Evolutionary conservation across 2,797 vertebrate genomes (phyloP), one percentile per base, ranked within the genome.

Genomic region (Characodon lateralis): DNA sequence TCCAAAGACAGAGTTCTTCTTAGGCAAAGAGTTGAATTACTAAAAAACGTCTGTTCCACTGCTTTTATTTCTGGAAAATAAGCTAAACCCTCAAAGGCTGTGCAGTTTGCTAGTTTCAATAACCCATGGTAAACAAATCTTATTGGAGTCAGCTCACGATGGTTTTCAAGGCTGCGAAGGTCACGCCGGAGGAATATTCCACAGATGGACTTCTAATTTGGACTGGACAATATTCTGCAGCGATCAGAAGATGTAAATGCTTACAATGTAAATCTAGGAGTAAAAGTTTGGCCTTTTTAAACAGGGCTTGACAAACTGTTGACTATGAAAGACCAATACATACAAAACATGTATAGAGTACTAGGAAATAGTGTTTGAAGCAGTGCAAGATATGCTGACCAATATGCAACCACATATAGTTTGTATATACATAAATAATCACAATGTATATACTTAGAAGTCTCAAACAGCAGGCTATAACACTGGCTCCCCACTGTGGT

Each of bases 21-120:
- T 41, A 39, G 63, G 63, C 63, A 41, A 55, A 22, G 35, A 66
- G 31, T 24, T 66, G 8, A 41, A 12, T 41, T 66, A 12, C 63
- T 41, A 66, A 66, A 66, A 66, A 41, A 18, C 31, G 18, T 35
- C 31, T 39, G 35, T 63, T 63, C 28, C 16, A 63, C 35, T 63
- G 18, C 16, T 66, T 58, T 77, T 73, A 51, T 78, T 48, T 77
- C 78, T 92, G 84, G 87, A 90, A 90, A 92, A 90, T 76, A 82
- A 77, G 73, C 87, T 75, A 78, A 85, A 82, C 73, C 81, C 85
- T 83, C 74, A 77, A 86, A 85, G 77, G 79, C 75, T 58, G 28
- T 79, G 86, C 61, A 82, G 84, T 90, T 85, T 79, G 78, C 85
- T 89, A 81, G 83, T 86, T 92, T 85, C 83, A 92, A 88, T 88